Evolutionary conservation across 2,797 vertebrate species (phyloP).

Genomic region (Okamejei kenojei): DNA sequence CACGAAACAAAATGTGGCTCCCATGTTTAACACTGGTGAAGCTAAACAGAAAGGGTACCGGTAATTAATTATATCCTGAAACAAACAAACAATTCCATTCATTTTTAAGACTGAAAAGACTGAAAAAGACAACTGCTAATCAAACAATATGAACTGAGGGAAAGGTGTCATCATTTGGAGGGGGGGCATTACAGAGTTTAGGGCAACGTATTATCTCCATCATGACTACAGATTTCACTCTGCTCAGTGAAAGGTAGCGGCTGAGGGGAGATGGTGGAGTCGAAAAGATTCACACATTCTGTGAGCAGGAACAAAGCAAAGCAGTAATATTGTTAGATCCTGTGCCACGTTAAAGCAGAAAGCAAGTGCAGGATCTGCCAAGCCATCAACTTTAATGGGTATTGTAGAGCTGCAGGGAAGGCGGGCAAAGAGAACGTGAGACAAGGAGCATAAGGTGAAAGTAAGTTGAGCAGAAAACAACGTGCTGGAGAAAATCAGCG

Average conservation of each 20-base stretch:
- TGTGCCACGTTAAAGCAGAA: too few species aligned
- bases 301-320: too few species aligned
- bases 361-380: too few species aligned
- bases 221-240: neutral
- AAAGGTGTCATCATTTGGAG: neutral
- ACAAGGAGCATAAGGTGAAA: too few species aligned
- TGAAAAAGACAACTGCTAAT: neutral
- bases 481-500: too few species aligned
- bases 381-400: too few species aligned
- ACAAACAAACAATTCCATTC: neutral
- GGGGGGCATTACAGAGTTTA: neutral
- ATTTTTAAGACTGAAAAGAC: neutral
- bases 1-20: slow-evolving; percentile 89
- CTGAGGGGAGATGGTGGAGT: neutral
- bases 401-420: too few species aligned
- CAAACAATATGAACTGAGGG: neutral
- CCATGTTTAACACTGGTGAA: slow-evolving; percentile 89
- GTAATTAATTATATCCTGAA: neutral
- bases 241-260: neutral
- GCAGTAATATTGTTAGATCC: too few species aligned
- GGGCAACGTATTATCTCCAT: neutral
- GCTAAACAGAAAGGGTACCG: slow-evolving; percentile 58
- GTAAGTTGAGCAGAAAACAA: too few species aligned
- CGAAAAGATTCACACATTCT: too few species aligned
- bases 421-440: too few species aligned